Evolutionary conservation across 2,888 invertebrate species (phyloP).

Genomic region (Stramonita haemastoma): DNA sequence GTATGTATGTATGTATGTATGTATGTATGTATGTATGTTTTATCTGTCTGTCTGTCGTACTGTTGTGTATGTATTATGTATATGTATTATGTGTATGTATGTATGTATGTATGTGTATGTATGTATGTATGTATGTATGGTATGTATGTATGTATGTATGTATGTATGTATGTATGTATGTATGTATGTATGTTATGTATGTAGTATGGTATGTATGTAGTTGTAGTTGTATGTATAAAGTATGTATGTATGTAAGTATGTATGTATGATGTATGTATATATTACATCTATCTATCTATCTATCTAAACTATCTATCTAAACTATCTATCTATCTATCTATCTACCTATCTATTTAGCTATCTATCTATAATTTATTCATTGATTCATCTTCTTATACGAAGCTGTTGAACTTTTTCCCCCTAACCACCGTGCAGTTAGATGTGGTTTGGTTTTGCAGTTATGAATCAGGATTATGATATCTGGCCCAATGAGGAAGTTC

Average conservation of each 20-base stretch:
- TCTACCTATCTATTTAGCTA: too few species aligned
- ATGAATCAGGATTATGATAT: too few species aligned
- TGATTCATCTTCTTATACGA: too few species aligned
- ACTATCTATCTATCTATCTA: background rate
- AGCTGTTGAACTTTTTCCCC: too few species aligned
- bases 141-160: constrained; percentile 21
- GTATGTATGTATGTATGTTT: constrained; percentile 1
- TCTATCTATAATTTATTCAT: too few species aligned
- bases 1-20: background rate
- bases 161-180: constrained; percentile 23
- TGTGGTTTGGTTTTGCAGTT: too few species aligned
- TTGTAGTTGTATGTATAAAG: background rate
- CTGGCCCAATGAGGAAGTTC: too few species aligned
- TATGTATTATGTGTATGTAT: background rate
- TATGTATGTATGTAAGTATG: background rate
- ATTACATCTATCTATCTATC: background rate
- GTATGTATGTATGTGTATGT: too few species aligned
- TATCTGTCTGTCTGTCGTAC: too few species aligned
- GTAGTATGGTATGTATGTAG: too few species aligned
- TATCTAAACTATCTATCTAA: too few species aligned
- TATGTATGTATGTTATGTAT: background rate
- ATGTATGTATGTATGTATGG: background rate
- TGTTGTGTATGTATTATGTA: constrained; percentile 12
- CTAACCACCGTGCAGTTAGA: too few species aligned
- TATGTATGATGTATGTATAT: constrained; percentile 1